Evolutionary conservation across 1,140 invertebrate genomes (phyloP).

Genomic region (Platorchestia sp.): DNA sequence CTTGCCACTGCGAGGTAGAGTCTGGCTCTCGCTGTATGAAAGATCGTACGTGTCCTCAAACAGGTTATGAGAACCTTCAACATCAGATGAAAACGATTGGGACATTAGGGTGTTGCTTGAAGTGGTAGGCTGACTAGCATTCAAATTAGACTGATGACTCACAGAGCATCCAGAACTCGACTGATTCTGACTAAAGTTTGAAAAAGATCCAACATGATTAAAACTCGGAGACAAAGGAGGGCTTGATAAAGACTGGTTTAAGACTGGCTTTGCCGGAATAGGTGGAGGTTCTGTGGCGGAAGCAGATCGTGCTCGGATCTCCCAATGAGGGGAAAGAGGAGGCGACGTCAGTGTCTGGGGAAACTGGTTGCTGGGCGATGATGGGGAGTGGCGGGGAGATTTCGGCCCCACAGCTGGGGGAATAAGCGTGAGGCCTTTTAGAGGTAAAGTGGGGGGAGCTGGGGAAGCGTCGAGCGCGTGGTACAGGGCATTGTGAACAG

Average conservation of each 20-base stretch:
- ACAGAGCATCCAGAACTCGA: not conserved
- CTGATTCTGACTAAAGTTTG: conserved; percentile 1
- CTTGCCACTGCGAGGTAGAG: conserved; percentile 15
- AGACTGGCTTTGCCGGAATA: not conserved
- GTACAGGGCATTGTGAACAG: conserved; percentile 34
- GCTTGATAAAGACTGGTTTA: conserved; percentile 28
- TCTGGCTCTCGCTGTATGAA: conserved; percentile 36
- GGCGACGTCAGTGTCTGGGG: not conserved
- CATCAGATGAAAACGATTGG: conserved; percentile 22
- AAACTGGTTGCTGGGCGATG: not conserved
- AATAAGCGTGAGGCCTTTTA: conserved; percentile 32
- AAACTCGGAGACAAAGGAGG: not conserved
- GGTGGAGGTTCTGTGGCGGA: not conserved
- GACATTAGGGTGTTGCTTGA: not conserved
- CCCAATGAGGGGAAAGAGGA: not conserved
- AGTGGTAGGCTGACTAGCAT: conserved; percentile 33
- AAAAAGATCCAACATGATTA: not conserved
- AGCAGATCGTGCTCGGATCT: not conserved
- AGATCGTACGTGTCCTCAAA: not conserved
- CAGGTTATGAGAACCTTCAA: not conserved
- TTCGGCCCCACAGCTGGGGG: conserved; percentile 26
- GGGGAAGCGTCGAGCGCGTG: not conserved
- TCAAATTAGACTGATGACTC: not conserved
- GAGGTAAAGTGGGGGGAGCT: not conserved
- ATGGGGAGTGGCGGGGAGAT: conserved; percentile 20